Conservation (phyloP, 2,888 invertebrate genomes). For the Drosophila mayaguana region DNA sequence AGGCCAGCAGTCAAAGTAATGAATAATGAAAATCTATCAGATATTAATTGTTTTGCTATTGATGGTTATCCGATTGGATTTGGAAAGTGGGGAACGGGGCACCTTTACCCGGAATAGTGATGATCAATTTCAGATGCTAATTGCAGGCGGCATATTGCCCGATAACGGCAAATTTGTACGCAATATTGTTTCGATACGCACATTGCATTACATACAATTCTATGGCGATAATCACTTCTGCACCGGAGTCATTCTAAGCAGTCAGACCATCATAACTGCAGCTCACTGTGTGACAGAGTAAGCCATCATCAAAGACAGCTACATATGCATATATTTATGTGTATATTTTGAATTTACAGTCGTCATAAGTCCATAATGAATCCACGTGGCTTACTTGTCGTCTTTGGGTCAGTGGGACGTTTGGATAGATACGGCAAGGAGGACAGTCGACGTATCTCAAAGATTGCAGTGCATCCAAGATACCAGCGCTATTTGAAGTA, state of each 20-base stretch:
- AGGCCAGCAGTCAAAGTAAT: constrained; percentile 10
- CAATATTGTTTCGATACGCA: constrained; percentile 60
- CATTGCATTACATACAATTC: constrained; percentile 29
- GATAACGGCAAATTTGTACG: constrained; percentile 6
- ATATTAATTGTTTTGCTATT: constrained; percentile 9
- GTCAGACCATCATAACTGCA: constrained; percentile 55
- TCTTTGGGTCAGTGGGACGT: constrained; percentile 36
- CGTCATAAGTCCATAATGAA: constrained; percentile 51
- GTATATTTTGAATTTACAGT: constrained; percentile 17
- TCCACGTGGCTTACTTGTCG: constrained; percentile 40
- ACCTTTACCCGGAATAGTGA: constrained; percentile 36
- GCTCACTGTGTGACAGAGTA: constrained; percentile 68
- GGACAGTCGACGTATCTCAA: constrained; percentile 31
- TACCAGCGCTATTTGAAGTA: constrained; percentile 46
- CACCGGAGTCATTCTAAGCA: constrained; percentile 58
- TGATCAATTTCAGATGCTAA: constrained; percentile 56
- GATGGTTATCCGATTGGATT: neutral
- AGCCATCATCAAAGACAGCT: constrained; percentile 12
- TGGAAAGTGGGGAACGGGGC: constrained; percentile 26
- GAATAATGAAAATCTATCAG: constrained; percentile 18
- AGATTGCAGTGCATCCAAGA: constrained; percentile 50
- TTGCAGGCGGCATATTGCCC: constrained; percentile 54
- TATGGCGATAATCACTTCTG: constrained; percentile 65
- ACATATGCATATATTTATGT: neutral
- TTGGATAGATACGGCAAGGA: neutral